phyloP scores from a whole-genome alignment of 2,888 invertebrate genomes.

The Periphyllus acericola region DNA sequence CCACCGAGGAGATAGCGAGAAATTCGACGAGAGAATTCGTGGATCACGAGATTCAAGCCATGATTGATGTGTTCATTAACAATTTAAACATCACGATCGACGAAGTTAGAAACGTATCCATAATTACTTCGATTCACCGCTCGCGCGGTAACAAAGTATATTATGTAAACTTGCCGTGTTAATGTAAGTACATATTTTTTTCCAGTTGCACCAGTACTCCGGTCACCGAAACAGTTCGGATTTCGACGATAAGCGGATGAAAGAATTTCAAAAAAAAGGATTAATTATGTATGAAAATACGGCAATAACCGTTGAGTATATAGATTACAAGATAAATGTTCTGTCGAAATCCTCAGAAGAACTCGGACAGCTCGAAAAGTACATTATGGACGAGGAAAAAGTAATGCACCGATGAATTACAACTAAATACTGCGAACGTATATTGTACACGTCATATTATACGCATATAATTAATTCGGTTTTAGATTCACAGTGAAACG shows the following conservation, averaged over 20 bases:
- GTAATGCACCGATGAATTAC: background rate
- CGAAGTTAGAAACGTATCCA: conserved; percentile 7
- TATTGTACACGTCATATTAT: too few relatives aligned
- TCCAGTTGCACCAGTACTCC: conserved; percentile 31
- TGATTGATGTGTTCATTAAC: conserved; percentile 34
- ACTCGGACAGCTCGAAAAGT: conserved; percentile 48
- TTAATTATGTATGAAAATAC: conserved; percentile 49
- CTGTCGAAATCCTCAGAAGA: conserved; percentile 20
- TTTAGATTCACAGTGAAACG: too few relatives aligned
- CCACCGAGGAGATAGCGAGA: conserved; percentile 47
- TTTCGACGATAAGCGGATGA: conserved; percentile 27
- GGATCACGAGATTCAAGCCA: conserved; percentile 44
- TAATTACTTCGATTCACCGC: too few relatives aligned
- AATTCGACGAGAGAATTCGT: conserved; percentile 52
- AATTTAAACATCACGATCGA: conserved; percentile 45
- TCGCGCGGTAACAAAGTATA: too few relatives aligned
- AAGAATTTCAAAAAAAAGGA: conserved; percentile 48
- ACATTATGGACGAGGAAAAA: conserved; percentile 46
- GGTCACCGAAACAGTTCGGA: conserved; percentile 11
- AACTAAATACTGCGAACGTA: too few relatives aligned
- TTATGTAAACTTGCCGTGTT: too few relatives aligned
- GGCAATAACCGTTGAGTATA: conserved; percentile 34
- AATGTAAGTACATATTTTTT: background rate
- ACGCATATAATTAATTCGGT: too few relatives aligned
- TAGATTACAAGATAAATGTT: conserved; percentile 5